Percentiles rank a stretch among this genome's conserved stretches.
phyloP scores from a whole-genome alignment of 2,113 vertebrate species.

The Calidris pygmaea region DNA sequence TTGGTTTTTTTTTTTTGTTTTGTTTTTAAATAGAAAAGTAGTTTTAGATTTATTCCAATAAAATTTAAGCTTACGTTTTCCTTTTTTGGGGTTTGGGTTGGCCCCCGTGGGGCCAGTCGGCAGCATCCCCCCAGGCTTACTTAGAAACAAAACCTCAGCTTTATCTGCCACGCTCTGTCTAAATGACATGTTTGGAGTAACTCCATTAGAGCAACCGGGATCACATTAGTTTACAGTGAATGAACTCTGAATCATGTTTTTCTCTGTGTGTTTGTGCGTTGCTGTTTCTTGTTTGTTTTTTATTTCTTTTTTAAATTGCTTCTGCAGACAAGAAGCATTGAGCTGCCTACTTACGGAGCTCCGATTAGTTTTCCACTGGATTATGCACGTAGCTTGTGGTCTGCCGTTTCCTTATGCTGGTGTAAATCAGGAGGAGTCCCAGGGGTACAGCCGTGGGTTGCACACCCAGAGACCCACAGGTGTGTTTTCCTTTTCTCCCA shows the following conservation, averaged over 20 bases:
- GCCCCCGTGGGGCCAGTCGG: neutral
- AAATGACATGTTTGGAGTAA: neutral
- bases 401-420: neutral
- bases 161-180: neutral
- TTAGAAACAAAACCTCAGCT: neutral
- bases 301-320: neutral
- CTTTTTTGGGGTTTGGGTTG: neutral
- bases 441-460: accelerated
- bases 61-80: neutral
- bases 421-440: neutral
- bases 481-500: neutral
- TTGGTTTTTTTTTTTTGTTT: neutral
- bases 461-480: neutral
- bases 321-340: neutral
- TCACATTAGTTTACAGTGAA: neutral
- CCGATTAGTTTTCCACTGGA: neutral
- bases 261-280: neutral
- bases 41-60: neutral
- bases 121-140: neutral
- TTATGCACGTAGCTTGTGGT: neutral
- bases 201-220: neutral
- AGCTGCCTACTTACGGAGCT: neutral
- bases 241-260: neutral
- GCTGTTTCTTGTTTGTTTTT: neutral
- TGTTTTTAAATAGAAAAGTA: neutral